A percentile compares a stretch with the other conserved stretches of the same genome.
These are phyloP conservation scores for Amphiura filiformis DNA, from an alignment of 35 echinoderm and acorn worm species.

Conservation along the genomic window DNA sequence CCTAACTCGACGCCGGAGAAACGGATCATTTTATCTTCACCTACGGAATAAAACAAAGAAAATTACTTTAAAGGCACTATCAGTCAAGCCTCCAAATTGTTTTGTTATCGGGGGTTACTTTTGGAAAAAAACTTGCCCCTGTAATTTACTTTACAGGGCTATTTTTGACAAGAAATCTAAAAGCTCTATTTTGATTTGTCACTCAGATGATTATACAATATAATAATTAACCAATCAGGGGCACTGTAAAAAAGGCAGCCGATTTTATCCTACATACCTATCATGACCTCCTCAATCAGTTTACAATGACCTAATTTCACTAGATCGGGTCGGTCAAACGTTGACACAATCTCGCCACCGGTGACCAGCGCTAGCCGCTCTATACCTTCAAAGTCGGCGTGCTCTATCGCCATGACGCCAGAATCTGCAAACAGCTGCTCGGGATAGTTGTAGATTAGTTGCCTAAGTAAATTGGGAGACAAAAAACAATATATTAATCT, in stretches of 20 bases:
- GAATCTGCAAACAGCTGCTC: slow-evolving; percentile 95
- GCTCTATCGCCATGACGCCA: slow-evolving; percentile 97
- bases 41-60: slow-evolving; percentile 46
- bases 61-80: too few relatives aligned
- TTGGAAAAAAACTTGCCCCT: too few relatives aligned
- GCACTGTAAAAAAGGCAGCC: too few relatives aligned
- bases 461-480: too few relatives aligned
- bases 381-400: slow-evolving; percentile 97
- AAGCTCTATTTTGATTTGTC: too few relatives aligned
- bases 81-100: too few relatives aligned
- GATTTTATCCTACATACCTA: slow-evolving; percentile 43
- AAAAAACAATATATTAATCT: slow-evolving; percentile 6
- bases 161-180: too few relatives aligned
- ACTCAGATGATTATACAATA: too few relatives aligned
- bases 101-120: too few relatives aligned
- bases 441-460: slow-evolving; percentile 98
- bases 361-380: slow-evolving; percentile 83
- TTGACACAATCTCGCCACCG: slow-evolving; percentile 95
- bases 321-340: slow-evolving; percentile 87
- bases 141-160: too few relatives aligned
- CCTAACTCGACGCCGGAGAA: slow-evolving; percentile 86
- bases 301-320: slow-evolving; percentile 93
- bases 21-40: slow-evolving; percentile 94
- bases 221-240: too few relatives aligned
- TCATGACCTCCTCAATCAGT: slow-evolving; percentile 94